phyloP scores from a whole-genome alignment of 1,140 invertebrate species.

The Plectrocnemia conspersa region DNA sequence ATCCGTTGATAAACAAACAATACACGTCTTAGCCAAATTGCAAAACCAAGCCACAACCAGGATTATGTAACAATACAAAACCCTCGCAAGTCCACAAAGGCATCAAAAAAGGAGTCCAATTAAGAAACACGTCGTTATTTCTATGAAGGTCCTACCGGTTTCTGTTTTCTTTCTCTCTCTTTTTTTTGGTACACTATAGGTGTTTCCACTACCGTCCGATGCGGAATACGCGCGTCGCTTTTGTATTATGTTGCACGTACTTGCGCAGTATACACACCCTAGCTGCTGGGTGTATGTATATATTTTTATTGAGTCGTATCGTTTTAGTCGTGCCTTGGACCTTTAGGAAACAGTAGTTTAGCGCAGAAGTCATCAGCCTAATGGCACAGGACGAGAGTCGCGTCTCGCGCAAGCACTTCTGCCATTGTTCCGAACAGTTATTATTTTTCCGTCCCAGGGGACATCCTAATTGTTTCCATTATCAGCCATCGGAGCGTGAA shows the following conservation, averaged over 20 bases:
- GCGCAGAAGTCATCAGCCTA: slow-evolving; percentile 20
- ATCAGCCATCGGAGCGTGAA: slow-evolving; percentile 33
- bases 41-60: too few species aligned
- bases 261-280: too few species aligned
- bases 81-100: too few species aligned
- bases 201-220: too few species aligned
- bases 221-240: neutral
- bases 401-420: slow-evolving; percentile 20
- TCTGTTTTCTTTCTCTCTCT: neutral
- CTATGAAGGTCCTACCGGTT: too few species aligned
- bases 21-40: too few species aligned
- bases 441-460: slow-evolving; percentile 33
- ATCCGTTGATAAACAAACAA: too few species aligned
- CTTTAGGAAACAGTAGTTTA: slow-evolving; percentile 17
- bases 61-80: too few species aligned
- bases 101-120: too few species aligned
- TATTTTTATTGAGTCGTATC: slow-evolving; percentile 17
- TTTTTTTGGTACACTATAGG: slow-evolving; percentile 1
- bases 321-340: slow-evolving; percentile 5
- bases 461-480: slow-evolving; percentile 34
- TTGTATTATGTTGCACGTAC: neutral
- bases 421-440: slow-evolving; percentile 29
- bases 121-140: too few species aligned
- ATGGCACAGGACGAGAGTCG: slow-evolving; percentile 16
- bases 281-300: too few species aligned